phyloP scores from a whole-genome alignment of 2,113 vertebrate genomes.

The Zeus faber region DNA sequence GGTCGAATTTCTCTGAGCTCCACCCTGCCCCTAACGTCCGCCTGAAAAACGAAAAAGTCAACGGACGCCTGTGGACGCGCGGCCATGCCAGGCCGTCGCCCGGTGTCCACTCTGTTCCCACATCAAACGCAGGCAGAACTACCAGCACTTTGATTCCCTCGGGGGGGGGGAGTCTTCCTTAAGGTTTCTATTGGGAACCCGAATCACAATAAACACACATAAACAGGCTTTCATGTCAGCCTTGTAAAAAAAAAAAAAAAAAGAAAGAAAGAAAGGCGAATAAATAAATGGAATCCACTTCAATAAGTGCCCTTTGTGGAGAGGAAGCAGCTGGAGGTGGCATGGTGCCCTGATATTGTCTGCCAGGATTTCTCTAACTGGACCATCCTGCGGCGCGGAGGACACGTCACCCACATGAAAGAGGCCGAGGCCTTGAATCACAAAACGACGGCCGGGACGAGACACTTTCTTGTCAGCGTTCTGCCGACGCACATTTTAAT shows the following conservation, averaged over 20 bases:
- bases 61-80: not conserved
- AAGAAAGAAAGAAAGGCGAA: no score
- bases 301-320: slow-evolving; percentile 43
- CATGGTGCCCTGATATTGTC: slow-evolving; percentile 63
- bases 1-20: not conserved
- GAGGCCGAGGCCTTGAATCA: no score
- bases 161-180: slow-evolving; percentile 28
- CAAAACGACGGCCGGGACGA: no score
- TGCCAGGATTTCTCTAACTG: slow-evolving; percentile 46
- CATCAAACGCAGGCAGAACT: slow-evolving; percentile 36
- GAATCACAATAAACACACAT: slow-evolving; percentile 60
- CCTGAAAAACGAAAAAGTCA: no score
- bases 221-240: slow-evolving; percentile 59
- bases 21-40: not conserved
- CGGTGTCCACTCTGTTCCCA: slow-evolving; percentile 22
- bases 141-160: slow-evolving; percentile 42
- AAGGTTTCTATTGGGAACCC: slow-evolving; percentile 36
- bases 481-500: no score
- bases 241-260: slow-evolving; percentile 52
- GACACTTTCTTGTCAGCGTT: no score
- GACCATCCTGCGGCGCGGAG: slow-evolving; percentile 37
- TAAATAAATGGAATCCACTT: slow-evolving; percentile 56
- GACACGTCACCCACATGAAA: slow-evolving; percentile 36
- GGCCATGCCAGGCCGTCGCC: not conserved
- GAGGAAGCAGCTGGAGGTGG: slow-evolving; percentile 70